Conservation (phyloP, 2,888 invertebrate species). For the Scotopteryx bipunctaria region DNA sequence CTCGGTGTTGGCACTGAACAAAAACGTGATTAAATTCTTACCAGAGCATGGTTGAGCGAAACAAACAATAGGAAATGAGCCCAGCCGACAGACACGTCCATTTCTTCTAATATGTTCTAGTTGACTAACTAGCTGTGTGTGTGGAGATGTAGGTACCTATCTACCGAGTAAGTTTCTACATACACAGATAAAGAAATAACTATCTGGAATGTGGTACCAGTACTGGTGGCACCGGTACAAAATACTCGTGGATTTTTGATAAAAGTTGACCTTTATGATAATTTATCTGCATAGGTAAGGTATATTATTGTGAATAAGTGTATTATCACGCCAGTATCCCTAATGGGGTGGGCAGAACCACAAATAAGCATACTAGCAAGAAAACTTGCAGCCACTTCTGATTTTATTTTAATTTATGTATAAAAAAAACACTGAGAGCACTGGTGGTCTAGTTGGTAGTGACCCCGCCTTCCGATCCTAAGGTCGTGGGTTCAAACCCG, state of each 20-base stretch:
- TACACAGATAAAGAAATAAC: constrained; percentile 11
- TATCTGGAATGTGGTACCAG: background rate
- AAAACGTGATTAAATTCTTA: constrained; percentile 48
- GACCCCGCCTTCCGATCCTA: too few species aligned
- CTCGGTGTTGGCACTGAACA: constrained; percentile 23
- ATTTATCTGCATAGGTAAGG: background rate
- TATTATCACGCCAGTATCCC: too few species aligned
- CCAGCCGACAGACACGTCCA: constrained; percentile 42
- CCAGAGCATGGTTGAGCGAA: constrained; percentile 47
- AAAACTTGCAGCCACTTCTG: too few species aligned
- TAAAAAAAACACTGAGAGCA: too few species aligned
- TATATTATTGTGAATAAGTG: too few species aligned
- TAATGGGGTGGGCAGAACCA: too few species aligned
- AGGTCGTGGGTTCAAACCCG: too few species aligned
- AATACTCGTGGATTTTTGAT: constrained; percentile 15
- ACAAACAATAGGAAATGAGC: constrained; percentile 45
- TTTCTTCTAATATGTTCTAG: constrained; percentile 40
- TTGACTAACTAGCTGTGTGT: constrained; percentile 36
- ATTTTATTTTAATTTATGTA: too few species aligned
- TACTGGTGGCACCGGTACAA: too few species aligned
- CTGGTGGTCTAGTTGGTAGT: too few species aligned
- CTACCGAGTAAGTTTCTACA: background rate
- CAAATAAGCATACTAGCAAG: too few species aligned
- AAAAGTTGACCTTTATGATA: constrained; percentile 22
- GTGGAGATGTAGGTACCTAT: too few species aligned